These are phyloP conservation scores for Romanogobio albipinnatus DNA, from an alignment of 2,113 vertebrate genomes.

Conservation along the genomic window DNA sequence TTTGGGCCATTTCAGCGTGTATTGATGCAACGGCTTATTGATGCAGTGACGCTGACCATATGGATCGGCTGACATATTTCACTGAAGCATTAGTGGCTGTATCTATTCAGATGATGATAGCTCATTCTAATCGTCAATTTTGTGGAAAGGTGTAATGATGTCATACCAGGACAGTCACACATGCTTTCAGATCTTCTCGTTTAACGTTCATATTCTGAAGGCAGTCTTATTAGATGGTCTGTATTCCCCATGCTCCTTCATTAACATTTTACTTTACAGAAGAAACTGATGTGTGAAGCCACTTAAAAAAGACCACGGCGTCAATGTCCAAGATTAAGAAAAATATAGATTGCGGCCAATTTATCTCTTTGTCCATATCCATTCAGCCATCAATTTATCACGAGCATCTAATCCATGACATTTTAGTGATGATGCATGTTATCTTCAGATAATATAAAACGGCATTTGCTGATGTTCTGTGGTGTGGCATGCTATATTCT, in stretches of 20 bases:
- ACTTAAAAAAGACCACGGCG: not conserved
- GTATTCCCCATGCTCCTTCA: conserved; percentile 11
- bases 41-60: conserved; percentile 31
- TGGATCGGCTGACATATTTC: conserved; percentile 46
- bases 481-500: not conserved
- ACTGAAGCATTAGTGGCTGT: conserved; percentile 33
- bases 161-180: conserved; percentile 49
- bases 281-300: not conserved
- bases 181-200: conserved; percentile 36
- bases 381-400: conserved; percentile 7
- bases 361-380: conserved; percentile 7
- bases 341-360: conserved; percentile 20
- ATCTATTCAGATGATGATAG: conserved; percentile 47
- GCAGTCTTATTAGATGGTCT: conserved; percentile 36
- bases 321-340: not conserved
- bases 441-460: not conserved
- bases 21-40: conserved; percentile 33
- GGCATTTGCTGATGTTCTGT: not conserved
- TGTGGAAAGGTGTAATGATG: conserved; percentile 44
- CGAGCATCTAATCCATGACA: not conserved
- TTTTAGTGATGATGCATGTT: conserved; percentile 4
- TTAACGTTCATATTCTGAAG: conserved; percentile 36
- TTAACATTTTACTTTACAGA: conserved; percentile 21
- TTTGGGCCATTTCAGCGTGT: conserved; percentile 44
- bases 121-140: conserved; percentile 52